Evolutionary conservation across 2,113 vertebrate species (phyloP), one percentile per base, ranked within the genome.

Genomic region (Eudyptes chrysolophus): DNA sequence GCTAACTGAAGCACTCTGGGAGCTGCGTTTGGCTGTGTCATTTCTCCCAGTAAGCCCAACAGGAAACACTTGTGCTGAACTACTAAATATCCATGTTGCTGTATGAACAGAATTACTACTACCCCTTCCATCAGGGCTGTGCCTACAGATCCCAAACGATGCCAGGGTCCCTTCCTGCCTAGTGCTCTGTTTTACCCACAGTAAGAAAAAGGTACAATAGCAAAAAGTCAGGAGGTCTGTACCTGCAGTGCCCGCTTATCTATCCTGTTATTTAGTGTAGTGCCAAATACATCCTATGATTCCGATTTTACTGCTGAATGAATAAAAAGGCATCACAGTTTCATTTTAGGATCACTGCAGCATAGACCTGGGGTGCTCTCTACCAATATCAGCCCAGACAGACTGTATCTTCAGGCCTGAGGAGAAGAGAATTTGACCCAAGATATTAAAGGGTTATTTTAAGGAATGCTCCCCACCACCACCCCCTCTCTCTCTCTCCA

Each of bases 361-460:
- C 20, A 54, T 5, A 20, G 72, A 87, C 52, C 70, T 49, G 61
- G 62, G 44, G 79, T 66, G 61, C 82, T 79, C 54, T 32, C 57
- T 17, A 77, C 10, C 74, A 80, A 4, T 87, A 62, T 40, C 79
- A 52, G 74, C 44, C 36, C 51, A 84, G 64, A 48, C 40, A 69
- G 68, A 48, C 74, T 49, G 55, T 42, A 87, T 61, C 89, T 90
- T 81, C 86, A 84, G 78, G 77, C 85, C 48, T 0, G 18, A 92
- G 27, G 60, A 92, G 34, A 85, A 68, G 7, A 89, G 49, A 93
- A 90, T 60, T 90, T 88, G 69, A 71, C 84, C 92, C 81, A 94
- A 95, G 90, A 97, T 88, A 84, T 91, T 96, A 97, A 98, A 97
- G 93, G 94, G 96, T 97, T 97, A 97, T 97, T 97, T 97, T 95